phyloP scores from a whole-genome alignment of 2,113 vertebrate species.

The Speoplatyrhinus poulsoni region DNA sequence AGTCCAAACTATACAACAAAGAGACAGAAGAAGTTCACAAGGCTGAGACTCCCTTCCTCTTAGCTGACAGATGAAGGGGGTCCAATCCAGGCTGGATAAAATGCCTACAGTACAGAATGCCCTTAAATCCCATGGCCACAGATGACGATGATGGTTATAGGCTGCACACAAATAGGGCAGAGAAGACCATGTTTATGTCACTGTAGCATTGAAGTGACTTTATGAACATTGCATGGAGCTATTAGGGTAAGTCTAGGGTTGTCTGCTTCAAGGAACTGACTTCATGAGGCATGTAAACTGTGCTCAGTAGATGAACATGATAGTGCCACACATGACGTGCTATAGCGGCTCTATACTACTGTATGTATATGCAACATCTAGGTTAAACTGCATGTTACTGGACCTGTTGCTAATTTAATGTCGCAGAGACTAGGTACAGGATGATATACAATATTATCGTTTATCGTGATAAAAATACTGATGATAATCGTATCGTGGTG shows the following conservation, averaged over 20 bases:
- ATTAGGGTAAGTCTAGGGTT: conserved; percentile 21
- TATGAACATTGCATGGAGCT: conserved; percentile 2
- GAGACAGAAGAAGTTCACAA: conserved; percentile 4
- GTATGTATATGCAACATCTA: neutral
- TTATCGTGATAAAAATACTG: too few relatives aligned
- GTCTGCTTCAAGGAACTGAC: conserved; percentile 22
- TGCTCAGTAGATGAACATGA: conserved; percentile 19
- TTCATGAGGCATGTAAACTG: conserved; percentile 14
- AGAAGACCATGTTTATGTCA: conserved; percentile 35
- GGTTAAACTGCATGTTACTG: neutral
- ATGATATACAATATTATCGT: too few relatives aligned
- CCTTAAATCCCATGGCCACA: conserved; percentile 40
- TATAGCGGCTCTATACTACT: neutral
- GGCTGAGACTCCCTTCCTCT: conserved; percentile 13
- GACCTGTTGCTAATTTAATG: neutral
- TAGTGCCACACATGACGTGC: neutral
- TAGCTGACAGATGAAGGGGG: conserved; percentile 35
- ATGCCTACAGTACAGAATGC: conserved; percentile 27
- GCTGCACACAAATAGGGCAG: conserved; percentile 53
- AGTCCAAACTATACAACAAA: conserved; percentile 37
- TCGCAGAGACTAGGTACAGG: too few relatives aligned
- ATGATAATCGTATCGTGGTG: too few relatives aligned
- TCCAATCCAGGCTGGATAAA: conserved; percentile 45
- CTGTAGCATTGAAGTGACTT: conserved; percentile 31
- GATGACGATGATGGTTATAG: conserved; percentile 57